These are phyloP conservation scores for Bacillus rossius DNA, from an alignment of 1,140 invertebrate species.

Conservation along the genomic window DNA sequence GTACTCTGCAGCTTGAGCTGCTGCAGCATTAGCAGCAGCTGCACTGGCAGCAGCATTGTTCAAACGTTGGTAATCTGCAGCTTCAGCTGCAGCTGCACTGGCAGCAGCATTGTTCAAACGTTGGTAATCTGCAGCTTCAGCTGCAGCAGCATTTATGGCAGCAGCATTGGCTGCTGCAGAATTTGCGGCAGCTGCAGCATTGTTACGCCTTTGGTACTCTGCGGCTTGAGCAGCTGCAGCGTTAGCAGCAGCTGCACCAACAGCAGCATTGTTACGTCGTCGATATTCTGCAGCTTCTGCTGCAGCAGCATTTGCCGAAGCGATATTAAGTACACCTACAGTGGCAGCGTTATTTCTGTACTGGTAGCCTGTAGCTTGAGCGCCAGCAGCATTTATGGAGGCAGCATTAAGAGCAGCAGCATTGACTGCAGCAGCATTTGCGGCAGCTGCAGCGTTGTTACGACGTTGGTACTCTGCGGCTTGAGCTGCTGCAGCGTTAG, in stretches of 20 bases:
- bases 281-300: too few relatives aligned
- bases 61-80: not conserved
- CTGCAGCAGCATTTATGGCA: not conserved
- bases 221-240: too few relatives aligned
- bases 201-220: too few relatives aligned
- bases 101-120: too few relatives aligned
- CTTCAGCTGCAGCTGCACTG: not conserved
- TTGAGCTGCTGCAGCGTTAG: not conserved
- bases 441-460: not conserved
- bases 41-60: not conserved
- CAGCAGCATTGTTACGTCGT: too few relatives aligned
- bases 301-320: too few relatives aligned
- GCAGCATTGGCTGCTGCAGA: not conserved
- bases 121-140: too few relatives aligned
- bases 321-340: too few relatives aligned
- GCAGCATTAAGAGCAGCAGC: slow-evolving; percentile 8
- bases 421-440: not conserved
- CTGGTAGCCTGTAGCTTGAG: too few relatives aligned
- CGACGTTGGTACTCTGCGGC: not conserved
- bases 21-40: not conserved
- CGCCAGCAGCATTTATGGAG: not conserved
- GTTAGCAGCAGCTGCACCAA: too few relatives aligned
- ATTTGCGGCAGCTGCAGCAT: not conserved
- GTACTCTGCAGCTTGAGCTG: too few relatives aligned
- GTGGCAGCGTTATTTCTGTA: too few relatives aligned